Percentiles rank a stretch among this genome's conserved stretches.
Conservation (phyloP, 2,888 invertebrate species). For the Mesoligia furuncula region DNA sequence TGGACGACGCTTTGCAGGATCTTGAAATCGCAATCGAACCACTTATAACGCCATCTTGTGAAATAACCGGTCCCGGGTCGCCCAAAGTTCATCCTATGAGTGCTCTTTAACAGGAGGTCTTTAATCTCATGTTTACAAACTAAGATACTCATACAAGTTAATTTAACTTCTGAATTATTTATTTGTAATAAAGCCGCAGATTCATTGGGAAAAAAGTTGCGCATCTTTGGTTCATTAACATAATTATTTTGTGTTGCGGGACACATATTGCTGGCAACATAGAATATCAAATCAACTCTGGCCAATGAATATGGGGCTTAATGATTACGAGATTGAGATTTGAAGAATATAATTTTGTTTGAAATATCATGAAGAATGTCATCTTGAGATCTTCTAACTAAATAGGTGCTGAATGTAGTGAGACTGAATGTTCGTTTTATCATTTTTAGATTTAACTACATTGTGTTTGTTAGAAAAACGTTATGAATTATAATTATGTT, state of each 20-base stretch:
- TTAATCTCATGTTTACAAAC: not conserved
- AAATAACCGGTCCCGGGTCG: constrained; percentile 60
- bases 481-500: constrained; percentile 24
- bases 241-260: not conserved
- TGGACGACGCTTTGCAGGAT: constrained; percentile 83
- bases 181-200: constrained; percentile 6
- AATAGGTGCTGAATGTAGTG: not conserved
- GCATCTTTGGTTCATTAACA: not conserved
- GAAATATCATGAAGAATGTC: constrained; percentile 1
- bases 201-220: constrained; percentile 4
- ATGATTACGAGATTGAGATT: not conserved
- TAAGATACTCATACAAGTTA: not conserved
- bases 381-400: not conserved
- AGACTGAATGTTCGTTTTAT: not conserved
- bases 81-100: constrained; percentile 75
- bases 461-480: constrained; percentile 7
- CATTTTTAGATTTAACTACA: not conserved
- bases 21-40: constrained; percentile 85
- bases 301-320: not conserved
- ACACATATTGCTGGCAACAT: not conserved
- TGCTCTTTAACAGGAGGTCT: constrained; percentile 66
- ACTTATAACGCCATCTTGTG: constrained; percentile 75
- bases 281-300: not conserved
- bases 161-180: not conserved
- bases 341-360: constrained; percentile 11